phyloP scores from a whole-genome alignment of 2,113 vertebrate genomes.

The Colinus virginianus region DNA sequence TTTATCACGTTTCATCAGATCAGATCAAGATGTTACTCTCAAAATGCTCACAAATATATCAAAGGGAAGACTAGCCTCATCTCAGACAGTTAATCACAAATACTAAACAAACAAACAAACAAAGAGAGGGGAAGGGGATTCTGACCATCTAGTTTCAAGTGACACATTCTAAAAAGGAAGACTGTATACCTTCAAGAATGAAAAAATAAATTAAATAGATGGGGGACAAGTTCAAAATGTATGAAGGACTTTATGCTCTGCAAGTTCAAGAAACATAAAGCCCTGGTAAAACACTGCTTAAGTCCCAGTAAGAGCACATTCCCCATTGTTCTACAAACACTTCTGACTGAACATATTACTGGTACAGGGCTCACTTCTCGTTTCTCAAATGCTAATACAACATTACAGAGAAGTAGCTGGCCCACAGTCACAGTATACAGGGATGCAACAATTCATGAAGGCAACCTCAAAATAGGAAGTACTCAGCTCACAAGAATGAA shows the following conservation, averaged over 20 bases:
- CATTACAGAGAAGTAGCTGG: background rate
- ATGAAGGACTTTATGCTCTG: background rate
- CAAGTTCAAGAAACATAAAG: background rate
- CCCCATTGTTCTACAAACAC: background rate
- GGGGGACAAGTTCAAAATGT: background rate
- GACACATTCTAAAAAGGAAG: background rate
- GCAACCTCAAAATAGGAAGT: background rate
- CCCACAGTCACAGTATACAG: background rate
- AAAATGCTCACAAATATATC: background rate
- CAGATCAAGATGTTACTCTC: background rate
- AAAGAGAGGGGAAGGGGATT: background rate
- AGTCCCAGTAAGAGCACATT: background rate
- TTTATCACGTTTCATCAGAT: background rate
- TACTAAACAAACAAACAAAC: background rate
- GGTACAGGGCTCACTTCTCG: background rate
- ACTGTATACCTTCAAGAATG: rapidly evolving
- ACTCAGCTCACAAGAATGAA: background rate
- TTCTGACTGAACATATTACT: background rate
- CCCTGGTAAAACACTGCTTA: background rate
- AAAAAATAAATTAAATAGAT: background rate
- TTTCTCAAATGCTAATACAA: background rate
- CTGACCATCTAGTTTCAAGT: background rate
- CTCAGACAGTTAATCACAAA: background rate
- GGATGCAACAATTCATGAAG: background rate
- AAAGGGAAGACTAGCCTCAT: background rate